Evolutionary conservation across 1,140 invertebrate genomes (phyloP).

Genomic region (Stegodyphus dumicola): DNA sequence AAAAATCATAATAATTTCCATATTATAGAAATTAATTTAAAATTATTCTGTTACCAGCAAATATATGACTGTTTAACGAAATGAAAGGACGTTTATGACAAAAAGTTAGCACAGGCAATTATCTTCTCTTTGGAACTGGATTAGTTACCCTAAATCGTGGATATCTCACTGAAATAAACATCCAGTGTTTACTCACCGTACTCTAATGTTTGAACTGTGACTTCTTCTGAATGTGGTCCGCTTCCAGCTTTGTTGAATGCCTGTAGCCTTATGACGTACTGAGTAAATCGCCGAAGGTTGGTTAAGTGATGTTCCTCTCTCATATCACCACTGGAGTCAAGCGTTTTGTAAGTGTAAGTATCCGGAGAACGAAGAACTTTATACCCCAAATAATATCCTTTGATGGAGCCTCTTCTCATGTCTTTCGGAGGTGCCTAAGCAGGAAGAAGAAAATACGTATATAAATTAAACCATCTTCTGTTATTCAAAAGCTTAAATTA

Average conservation of each 20-base stretch:
- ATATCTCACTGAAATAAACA: neutral
- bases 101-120: too few relatives aligned
- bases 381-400: constrained; percentile 94
- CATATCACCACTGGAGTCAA: constrained; percentile 48
- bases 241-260: constrained; percentile 94
- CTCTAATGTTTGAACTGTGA: constrained; percentile 72
- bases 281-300: constrained; percentile 72
- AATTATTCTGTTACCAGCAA: too few relatives aligned
- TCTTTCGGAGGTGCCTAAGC: constrained; percentile 76
- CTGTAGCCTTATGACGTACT: constrained; percentile 93
- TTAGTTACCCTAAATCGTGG: too few relatives aligned
- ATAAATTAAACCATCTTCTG: too few relatives aligned
- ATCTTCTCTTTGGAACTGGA: too few relatives aligned
- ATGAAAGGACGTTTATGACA: too few relatives aligned
- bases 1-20: too few relatives aligned
- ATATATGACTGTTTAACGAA: too few relatives aligned
- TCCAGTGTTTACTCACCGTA: constrained; percentile 59
- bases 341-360: constrained; percentile 67
- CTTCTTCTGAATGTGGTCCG: constrained; percentile 88
- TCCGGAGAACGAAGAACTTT: constrained; percentile 69
- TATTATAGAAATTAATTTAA: too few relatives aligned
- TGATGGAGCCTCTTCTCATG: constrained; percentile 88
- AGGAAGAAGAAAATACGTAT: neutral
- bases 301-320: constrained; percentile 56
- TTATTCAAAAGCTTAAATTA: too few relatives aligned